phyloP scores from a whole-genome alignment of 2,113 vertebrate genomes.

The Heteronetta atricapilla region DNA sequence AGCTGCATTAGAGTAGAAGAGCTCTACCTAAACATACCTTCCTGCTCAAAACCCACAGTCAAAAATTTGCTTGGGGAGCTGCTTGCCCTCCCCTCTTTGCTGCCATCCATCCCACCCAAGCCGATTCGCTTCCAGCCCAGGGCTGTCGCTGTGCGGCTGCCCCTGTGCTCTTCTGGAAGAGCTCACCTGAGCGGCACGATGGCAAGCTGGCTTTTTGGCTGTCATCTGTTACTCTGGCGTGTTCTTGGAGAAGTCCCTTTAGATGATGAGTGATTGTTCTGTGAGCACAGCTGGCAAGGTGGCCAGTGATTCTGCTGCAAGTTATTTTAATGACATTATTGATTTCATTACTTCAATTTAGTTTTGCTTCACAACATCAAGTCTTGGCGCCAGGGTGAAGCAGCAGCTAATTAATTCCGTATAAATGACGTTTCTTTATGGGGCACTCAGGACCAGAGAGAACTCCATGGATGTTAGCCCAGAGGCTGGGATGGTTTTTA shows the following conservation, averaged over 20 bases:
- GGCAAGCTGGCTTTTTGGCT: background rate
- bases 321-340: background rate
- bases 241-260: background rate
- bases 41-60: background rate
- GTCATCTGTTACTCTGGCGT: background rate
- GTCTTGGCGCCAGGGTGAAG: background rate
- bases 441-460: background rate
- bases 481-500: background rate
- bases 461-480: background rate
- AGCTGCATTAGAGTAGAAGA: background rate
- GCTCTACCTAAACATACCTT: background rate
- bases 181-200: accelerated
- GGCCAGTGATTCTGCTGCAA: background rate
- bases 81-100: background rate
- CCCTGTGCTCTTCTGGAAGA: background rate
- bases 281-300: background rate
- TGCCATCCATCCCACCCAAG: background rate
- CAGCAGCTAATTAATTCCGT: background rate
- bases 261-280: background rate
- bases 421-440: background rate
- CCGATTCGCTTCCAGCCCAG: background rate
- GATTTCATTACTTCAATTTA: background rate
- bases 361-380: background rate
- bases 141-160: background rate
- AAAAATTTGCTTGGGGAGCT: background rate